These are phyloP conservation scores for Ceriagrion tenellum DNA, from an alignment of 2,888 invertebrate species.

Conservation along the genomic window DNA sequence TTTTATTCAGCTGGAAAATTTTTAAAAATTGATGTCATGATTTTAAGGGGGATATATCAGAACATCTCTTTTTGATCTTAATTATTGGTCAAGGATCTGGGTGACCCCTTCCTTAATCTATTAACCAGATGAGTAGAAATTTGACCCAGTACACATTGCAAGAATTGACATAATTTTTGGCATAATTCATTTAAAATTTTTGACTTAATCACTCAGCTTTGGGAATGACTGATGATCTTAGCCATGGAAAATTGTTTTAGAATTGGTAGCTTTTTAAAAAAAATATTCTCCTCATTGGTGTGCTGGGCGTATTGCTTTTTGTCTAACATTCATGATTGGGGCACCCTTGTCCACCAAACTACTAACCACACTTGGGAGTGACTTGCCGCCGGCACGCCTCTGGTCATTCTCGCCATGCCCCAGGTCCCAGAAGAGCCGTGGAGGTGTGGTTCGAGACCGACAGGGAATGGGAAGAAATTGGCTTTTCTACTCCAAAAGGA, in stretches of 20 bases:
- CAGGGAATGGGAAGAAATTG: conserved; percentile 66
- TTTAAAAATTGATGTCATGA: too few species aligned
- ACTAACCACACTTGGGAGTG: conserved; percentile 60
- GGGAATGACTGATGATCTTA: neutral
- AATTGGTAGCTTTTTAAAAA: neutral
- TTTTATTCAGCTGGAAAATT: too few species aligned
- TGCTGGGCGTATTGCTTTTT: conserved; percentile 46
- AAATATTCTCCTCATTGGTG: neutral
- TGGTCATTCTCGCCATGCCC: conserved; percentile 36
- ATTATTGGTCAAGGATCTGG: neutral
- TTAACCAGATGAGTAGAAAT: neutral
- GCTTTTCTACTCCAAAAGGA: conserved; percentile 67
- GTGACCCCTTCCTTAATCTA: conserved; percentile 40
- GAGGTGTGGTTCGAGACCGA: conserved; percentile 62
- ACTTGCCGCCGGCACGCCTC: conserved; percentile 25
- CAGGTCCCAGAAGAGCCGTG: conserved; percentile 58
- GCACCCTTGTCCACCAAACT: conserved; percentile 19
- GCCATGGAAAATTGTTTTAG: neutral
- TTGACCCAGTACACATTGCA: neutral
- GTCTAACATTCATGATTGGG: conserved; percentile 38
- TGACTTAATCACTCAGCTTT: neutral
- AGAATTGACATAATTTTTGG: neutral
- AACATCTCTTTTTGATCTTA: conserved; percentile 45
- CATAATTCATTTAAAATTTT: neutral
- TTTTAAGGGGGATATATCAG: neutral